Evolutionary conservation across 2,888 invertebrate species (phyloP).

Genomic region (Pyrgus malvae): DNA sequence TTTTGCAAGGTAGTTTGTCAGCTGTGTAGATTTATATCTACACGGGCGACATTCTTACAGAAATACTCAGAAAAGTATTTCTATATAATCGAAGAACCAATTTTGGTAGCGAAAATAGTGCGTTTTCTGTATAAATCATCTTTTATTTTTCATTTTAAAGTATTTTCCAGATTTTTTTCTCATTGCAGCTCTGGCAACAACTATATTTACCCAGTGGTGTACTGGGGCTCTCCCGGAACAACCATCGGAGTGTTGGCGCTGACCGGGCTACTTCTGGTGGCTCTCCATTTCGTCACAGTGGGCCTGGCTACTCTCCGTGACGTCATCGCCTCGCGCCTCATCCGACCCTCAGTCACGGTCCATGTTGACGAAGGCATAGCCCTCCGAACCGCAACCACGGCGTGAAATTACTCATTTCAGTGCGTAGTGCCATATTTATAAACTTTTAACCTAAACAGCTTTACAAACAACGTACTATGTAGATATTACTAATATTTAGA

Average conservation of each 20-base stretch:
- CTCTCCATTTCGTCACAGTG: slow-evolving; percentile 83
- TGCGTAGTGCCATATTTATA: no score
- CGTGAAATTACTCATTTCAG: background rate
- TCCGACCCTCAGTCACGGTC: slow-evolving; percentile 43
- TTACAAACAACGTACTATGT: no score
- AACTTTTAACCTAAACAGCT: no score
- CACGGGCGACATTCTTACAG: no score
- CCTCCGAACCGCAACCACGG: slow-evolving; percentile 31
- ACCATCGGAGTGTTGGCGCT: slow-evolving; percentile 83
- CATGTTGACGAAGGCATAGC: slow-evolving; percentile 51
- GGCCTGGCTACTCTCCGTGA: slow-evolving; percentile 78
- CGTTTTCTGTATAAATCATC: no score
- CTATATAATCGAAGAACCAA: no score
- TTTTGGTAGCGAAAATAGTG: no score
- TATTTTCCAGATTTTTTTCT: background rate
- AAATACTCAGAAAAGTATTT: no score
- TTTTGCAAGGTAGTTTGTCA: no score
- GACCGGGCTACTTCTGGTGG: slow-evolving; percentile 83
- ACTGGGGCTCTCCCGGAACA: slow-evolving; percentile 86
- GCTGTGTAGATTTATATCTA: no score
- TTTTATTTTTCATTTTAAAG: no score
- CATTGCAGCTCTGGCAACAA: slow-evolving; percentile 81
- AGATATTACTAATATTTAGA: no score
- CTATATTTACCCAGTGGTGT: slow-evolving; percentile 88
- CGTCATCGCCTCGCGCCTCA: slow-evolving; percentile 42